Percentiles rank a stretch among this genome's conserved stretches.
Evolutionary conservation across 2,888 invertebrate genomes (phyloP).

Genomic region (Dendrolimus pini): DNA sequence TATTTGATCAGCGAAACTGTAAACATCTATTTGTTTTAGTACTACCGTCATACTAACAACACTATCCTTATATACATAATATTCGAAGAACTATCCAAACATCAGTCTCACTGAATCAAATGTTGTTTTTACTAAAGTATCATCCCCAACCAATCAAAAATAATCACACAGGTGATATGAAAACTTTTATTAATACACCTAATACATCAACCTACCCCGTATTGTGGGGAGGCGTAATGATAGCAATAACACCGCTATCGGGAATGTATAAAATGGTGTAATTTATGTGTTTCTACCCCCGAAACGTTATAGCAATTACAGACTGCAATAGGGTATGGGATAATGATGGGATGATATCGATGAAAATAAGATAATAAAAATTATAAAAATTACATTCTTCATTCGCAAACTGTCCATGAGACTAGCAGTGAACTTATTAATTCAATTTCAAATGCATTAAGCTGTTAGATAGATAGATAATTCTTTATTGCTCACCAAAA

Average conservation of each 20-base stretch:
- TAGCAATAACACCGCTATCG: slow-evolving; percentile 59
- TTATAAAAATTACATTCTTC: no score
- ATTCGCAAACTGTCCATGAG: no score
- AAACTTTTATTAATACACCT: slow-evolving; percentile 24
- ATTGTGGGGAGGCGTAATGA: slow-evolving; percentile 44
- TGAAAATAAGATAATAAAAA: no score
- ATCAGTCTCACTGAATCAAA: not conserved
- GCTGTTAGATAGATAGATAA: no score
- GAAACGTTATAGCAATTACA: slow-evolving; percentile 62
- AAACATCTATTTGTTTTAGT: no score
- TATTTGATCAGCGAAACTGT: no score
- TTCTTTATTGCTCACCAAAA: no score
- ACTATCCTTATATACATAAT: no score
- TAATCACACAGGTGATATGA: slow-evolving; percentile 7
- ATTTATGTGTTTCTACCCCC: slow-evolving; percentile 64
- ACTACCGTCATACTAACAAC: no score
- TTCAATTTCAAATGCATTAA: no score
- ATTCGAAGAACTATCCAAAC: not conserved
- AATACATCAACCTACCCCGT: slow-evolving; percentile 36
- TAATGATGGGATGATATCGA: slow-evolving; percentile 12
- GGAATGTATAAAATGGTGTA: slow-evolving; percentile 65
- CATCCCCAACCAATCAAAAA: not conserved
- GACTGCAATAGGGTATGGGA: slow-evolving; percentile 23
- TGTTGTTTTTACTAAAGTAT: not conserved
- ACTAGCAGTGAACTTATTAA: no score